Evolutionary conservation across 2,797 vertebrate genomes (phyloP), one percentile per base, ranked within the genome.

Genomic region (Tokudaia muenninki): DNA sequence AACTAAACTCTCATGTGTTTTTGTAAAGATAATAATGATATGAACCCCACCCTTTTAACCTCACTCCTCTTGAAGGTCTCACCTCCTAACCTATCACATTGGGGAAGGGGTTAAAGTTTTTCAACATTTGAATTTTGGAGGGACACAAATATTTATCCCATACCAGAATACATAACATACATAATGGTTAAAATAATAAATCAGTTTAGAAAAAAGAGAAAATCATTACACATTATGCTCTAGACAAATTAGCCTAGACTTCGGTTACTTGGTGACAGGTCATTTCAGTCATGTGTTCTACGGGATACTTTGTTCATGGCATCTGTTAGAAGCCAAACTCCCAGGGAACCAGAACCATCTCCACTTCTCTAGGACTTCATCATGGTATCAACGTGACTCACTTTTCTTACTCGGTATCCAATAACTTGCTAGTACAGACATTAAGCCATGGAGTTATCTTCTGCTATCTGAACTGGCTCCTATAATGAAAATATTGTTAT

Each of bases 321-420:
- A n/a, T 34, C 44, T 52, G 9, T n/a, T 87, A 72, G 22, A 89
- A 22, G 78, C 6, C 5, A 50, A 84, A 96, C 92, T 90, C 29
- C 59, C 80, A 41, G 86, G 70, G 59, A 47, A 6, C 1, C 93
- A 79, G 24, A 11, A 57, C 4, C 13, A 24, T 61, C 47, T 57
- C 50, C 72, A 7, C n/a, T 81, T 93, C 77, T 87, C 92, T 84
- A 78, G 82, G 95, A 93, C 13, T 55, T 82, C 67, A 19, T 57
- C 4, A 55, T 6, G 34, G 31, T 77, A n/a, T 29, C 9, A 44
- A 26, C 34, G 82, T n/a, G 74, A 31, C 19, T 14, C 61, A 37
- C 90, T 92, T 52, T 87, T 31, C 22, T 34, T 72, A 12, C 52
- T 80, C 70, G 77, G 59, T 50, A 96, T 61, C 11, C 9, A 84